Evolutionary conservation across 2,113 vertebrate species (phyloP), one percentile per base, ranked within the genome.

Genomic region (Cottus gobio): DNA sequence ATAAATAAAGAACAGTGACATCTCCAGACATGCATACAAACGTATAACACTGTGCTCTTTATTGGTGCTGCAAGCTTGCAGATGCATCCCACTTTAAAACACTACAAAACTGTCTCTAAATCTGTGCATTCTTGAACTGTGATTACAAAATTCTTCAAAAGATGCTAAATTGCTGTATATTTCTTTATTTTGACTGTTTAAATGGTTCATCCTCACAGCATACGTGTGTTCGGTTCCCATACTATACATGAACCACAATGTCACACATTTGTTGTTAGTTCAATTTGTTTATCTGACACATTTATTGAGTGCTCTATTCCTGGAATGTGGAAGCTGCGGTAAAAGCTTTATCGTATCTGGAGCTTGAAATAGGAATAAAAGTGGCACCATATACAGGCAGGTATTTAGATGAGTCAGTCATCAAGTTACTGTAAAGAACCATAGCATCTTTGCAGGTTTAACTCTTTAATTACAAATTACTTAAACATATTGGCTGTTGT

Each of bases 41-140:
- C 52, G 52, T 69, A 9, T 37, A 28, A 12, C 63, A 20, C n/a
- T 52, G 31, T 22, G 20, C 7, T 60, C 26, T 44, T 24, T 20
- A 24, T 31, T 54, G 20, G 37, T 31, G 58, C 22, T 57, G 52
- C 63, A 67, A 26, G 26, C 63, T 42, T 71, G 46, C 57, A 71
- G 24, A 71, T 42, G 67, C 46, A 63, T 30, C 4, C 34, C 3
- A 44, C 36, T 26, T 13, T 30, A 3, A 44, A 57, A 57, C 46
- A 34, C 6, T 39, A 42, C 3, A 24, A 37, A 52, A 24, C 12
- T 39, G 12, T 37, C 6, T 54, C 26, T 57, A 39, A 18, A 26
- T 62, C 11, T 46, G 20, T 57, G 3, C 9, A 30, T 4, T 18
- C 4, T 18, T 52, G 4, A 28, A 16, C 8, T 13, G 13, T 5